Conservation (phyloP, 2,113 vertebrate species). For the Caloenas nicobarica region DNA sequence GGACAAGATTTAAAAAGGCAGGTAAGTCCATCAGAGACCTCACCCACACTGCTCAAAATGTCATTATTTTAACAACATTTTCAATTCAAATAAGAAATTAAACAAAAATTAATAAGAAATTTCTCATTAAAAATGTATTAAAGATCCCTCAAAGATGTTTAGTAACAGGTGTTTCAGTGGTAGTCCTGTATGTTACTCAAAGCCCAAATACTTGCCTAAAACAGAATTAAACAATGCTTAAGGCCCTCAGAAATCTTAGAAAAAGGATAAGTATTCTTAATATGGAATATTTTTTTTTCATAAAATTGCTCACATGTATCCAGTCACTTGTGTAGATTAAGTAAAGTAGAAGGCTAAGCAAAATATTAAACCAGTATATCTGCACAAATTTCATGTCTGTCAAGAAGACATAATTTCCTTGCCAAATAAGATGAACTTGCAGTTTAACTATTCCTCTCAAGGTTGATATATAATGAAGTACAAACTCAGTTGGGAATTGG, state of each 20-base stretch:
- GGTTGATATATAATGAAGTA: constrained; percentile 19
- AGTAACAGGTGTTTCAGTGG: neutral
- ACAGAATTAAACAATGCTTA: neutral
- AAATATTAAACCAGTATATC: neutral
- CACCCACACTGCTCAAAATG: neutral
- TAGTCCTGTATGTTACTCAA: neutral
- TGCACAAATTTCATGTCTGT: constrained; percentile 6
- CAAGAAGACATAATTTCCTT: constrained; percentile 2
- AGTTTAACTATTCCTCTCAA: neutral
- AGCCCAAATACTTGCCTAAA: neutral
- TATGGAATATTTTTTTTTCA: neutral
- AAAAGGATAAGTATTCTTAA: neutral
- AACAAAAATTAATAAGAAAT: neutral
- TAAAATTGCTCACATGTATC: neutral
- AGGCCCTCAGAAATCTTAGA: neutral
- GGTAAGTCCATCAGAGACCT: neutral
- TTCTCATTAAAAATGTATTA: neutral
- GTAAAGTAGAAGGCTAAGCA: neutral
- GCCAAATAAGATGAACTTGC: constrained; percentile 39
- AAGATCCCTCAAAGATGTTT: neutral
- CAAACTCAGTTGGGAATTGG: constrained; percentile 15
- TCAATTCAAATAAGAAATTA: neutral
- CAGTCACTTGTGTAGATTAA: neutral
- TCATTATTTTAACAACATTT: neutral
- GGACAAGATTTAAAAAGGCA: neutral